These are phyloP conservation scores for Corvus hawaiiensis DNA, from an alignment of 2,113 vertebrate genomes.

Conservation along the genomic window DNA sequence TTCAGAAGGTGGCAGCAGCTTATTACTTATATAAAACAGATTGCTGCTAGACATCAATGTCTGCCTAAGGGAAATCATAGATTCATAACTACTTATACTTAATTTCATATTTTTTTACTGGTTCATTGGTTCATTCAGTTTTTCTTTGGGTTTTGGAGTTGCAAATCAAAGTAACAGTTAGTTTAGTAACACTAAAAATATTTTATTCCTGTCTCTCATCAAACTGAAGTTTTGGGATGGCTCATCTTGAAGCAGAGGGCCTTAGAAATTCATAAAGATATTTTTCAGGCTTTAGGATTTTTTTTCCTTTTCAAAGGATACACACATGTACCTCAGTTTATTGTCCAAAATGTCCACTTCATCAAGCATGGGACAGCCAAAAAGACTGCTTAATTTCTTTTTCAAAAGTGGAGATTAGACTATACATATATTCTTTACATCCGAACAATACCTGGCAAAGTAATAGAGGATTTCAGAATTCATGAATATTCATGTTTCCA, in stretches of 20 bases:
- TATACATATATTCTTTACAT: background rate
- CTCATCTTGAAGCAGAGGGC: background rate
- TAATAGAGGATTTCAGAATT: background rate
- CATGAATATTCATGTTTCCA: slow-evolving; percentile 22
- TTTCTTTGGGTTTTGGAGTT: background rate
- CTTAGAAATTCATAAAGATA: background rate
- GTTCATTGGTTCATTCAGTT: background rate
- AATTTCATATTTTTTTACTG: background rate
- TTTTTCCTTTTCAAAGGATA: background rate
- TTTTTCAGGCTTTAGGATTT: background rate
- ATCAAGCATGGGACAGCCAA: background rate
- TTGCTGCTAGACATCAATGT: background rate
- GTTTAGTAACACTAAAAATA: background rate
- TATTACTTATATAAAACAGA: background rate
- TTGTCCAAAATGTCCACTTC: background rate
- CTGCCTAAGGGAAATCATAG: background rate
- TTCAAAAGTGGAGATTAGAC: background rate
- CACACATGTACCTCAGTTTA: rapidly evolving
- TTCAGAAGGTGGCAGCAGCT: slow-evolving; percentile 67
- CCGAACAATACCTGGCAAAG: background rate
- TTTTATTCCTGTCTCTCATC: background rate
- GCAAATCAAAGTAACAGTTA: background rate
- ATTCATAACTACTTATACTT: background rate
- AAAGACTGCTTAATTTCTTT: background rate
- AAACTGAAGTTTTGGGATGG: background rate